Conservation (phyloP, 2,797 vertebrate genomes). For the Malurus splendens region DNA sequence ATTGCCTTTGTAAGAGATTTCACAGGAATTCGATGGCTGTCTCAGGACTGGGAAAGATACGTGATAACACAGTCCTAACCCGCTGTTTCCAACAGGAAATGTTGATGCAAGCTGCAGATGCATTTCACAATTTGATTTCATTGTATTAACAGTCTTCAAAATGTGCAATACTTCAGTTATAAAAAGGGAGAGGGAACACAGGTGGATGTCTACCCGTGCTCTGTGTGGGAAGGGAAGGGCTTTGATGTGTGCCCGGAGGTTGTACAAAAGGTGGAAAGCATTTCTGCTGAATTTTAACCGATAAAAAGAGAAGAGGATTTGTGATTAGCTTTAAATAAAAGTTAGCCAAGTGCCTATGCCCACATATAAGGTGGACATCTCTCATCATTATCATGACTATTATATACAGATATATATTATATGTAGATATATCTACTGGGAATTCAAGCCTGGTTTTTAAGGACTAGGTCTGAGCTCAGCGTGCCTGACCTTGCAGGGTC, state of each 20-base stretch:
- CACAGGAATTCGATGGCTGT: constrained; percentile 10
- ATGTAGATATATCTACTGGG: background rate
- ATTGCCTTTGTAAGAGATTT: constrained; percentile 20
- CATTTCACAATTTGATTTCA: background rate
- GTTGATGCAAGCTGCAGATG: background rate
- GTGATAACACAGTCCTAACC: background rate
- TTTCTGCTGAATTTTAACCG: background rate
- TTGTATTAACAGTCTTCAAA: background rate
- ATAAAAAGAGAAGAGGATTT: background rate
- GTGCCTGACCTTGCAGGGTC: background rate
- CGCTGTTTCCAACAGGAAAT: background rate
- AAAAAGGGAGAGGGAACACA: background rate
- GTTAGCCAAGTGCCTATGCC: background rate
- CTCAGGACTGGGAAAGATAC: background rate
- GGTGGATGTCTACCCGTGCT: background rate
- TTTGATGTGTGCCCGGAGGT: background rate
- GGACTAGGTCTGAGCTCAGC: background rate
- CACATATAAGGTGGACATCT: background rate
- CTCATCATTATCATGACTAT: background rate
- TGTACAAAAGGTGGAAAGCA: background rate
- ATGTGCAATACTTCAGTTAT: background rate
- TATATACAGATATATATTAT: background rate
- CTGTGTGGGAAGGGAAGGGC: background rate
- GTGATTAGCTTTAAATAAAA: background rate
- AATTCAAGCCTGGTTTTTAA: background rate